A percentile compares a stretch with the other conserved stretches of the same genome.
phyloP scores from a whole-genome alignment of 2,888 invertebrate genomes.

The Siphlonurus alternatus region DNA sequence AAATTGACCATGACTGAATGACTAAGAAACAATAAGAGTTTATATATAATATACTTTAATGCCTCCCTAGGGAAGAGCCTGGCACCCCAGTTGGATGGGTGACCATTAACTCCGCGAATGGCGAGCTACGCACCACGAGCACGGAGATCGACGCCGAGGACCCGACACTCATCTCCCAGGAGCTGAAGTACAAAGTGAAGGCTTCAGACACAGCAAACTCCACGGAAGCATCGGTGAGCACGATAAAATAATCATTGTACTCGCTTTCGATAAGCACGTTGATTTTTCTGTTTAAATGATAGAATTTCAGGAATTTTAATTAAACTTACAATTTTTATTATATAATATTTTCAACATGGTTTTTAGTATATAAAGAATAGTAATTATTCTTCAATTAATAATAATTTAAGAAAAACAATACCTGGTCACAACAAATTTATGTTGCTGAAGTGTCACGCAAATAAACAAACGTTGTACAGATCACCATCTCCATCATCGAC shows the following conservation, averaged over 20 bases:
- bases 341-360: too few species aligned
- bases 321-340: too few species aligned
- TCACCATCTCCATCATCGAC: slow-evolving; percentile 38
- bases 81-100: slow-evolving; percentile 31
- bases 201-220: slow-evolving; percentile 33
- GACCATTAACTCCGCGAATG: slow-evolving; percentile 31
- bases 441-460: too few species aligned
- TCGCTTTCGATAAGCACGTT: too few species aligned
- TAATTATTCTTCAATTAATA: too few species aligned
- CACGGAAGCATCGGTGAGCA: slow-evolving; percentile 28
- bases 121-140: slow-evolving; percentile 33
- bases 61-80: slow-evolving; percentile 23
- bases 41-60: not conserved
- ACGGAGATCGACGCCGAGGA: slow-evolving; percentile 31
- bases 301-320: too few species aligned
- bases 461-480: too few species aligned
- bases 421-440: too few species aligned
- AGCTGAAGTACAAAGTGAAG: slow-evolving; percentile 34
- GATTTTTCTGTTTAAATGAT: too few species aligned
- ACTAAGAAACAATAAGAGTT: not conserved
- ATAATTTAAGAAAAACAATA: too few species aligned
- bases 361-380: too few species aligned
- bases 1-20: too few species aligned
- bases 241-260: slow-evolving; percentile 13
- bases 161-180: slow-evolving; percentile 20